Evolutionary conservation across 2,797 vertebrate genomes (phyloP).

Genomic region (Karalla daura): DNA sequence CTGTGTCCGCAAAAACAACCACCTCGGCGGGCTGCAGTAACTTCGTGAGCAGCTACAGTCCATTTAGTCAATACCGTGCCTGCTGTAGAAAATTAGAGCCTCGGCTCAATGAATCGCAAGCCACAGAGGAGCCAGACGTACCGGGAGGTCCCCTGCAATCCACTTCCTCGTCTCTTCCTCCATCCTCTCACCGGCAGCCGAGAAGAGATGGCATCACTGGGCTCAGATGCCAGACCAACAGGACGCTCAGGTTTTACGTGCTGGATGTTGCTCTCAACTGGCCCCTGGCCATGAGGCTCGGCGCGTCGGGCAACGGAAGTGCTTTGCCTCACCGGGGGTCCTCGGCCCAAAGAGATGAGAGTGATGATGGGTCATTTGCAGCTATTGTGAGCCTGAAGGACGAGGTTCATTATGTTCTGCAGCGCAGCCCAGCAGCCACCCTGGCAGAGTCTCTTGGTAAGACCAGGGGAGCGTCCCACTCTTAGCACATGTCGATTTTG

Average conservation of each 20-base stretch:
- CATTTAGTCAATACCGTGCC: slow-evolving; percentile 89
- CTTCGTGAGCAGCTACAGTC: slow-evolving; percentile 88
- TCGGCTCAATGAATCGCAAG: slow-evolving; percentile 73
- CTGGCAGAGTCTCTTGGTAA: slow-evolving; percentile 88
- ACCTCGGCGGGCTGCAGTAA: slow-evolving; percentile 84
- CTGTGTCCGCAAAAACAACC: slow-evolving; percentile 1
- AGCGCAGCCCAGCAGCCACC: slow-evolving; percentile 80
- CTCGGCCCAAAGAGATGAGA: background rate
- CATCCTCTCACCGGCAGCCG: slow-evolving; percentile 26
- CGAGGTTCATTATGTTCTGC: slow-evolving; percentile 92
- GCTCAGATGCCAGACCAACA: slow-evolving; percentile 93
- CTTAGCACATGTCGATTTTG: too few species aligned
- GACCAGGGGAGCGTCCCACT: background rate
- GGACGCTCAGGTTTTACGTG: slow-evolving; percentile 95
- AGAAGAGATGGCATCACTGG: slow-evolving; percentile 82
- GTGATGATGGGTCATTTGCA: slow-evolving; percentile 81
- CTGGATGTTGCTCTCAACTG: slow-evolving; percentile 93
- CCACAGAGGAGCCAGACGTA: slow-evolving; percentile 54
- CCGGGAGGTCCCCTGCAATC: background rate
- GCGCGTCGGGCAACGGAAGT: slow-evolving; percentile 79
- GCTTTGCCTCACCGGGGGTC: slow-evolving; percentile 13
- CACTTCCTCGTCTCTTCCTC: slow-evolving; percentile 5
- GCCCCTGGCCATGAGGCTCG: slow-evolving; percentile 91
- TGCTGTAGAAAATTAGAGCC: slow-evolving; percentile 88
- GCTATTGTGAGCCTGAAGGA: slow-evolving; percentile 93